Base-by-base conservation (phyloP, 2,113 vertebrate genomes). In the Scatophagus argus region DNA sequence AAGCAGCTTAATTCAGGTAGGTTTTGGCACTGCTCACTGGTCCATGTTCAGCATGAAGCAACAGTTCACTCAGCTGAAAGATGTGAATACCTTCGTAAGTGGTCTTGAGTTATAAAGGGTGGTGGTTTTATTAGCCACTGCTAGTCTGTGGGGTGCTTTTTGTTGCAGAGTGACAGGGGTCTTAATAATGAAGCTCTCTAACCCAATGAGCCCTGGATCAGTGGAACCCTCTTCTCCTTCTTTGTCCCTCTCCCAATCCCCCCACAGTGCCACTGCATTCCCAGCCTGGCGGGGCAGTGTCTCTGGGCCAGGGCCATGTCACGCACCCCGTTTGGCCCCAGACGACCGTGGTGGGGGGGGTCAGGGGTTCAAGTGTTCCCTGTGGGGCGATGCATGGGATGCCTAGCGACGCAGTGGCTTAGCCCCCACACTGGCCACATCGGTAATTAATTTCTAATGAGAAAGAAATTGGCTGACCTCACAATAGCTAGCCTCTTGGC, bases 351-450 rank as follows among this genome's bases (percentile, higher is more conserved):
- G 65, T 56, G 58, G 72, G 70, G 44, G 82, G 82, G 88, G 90
- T 90, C 88, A 88, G 36, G 39, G 90, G 91, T 94, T 94, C 88
- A 93, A 93, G 89, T 93, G 89, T 86, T 90, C 87, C 89, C 80
- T 11, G 43, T 76, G 71, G 87, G 74, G 82, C 54, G 47, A 83
- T 81, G 87, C 74, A 52, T 69, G 51, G 80, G 84, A 85, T 82
- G 64, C 82, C 60, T 75, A 70, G 84, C 38, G 75, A 88, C 64
- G 62, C 61, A n/a, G 60, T 12, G 25, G 72, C 36, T 31, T 43
- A 21, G 62, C 79, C 84, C 66, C 77, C n/a, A 29, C 39, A 27
- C 74, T 41, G 77, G 65, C 70, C 62, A 69, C 61, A 39, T 79
- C 55, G 13, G 65, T 88, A 87, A 88, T 89, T 84, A 58, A 88